Percentiles rank a stretch among this genome's conserved stretches.
phyloP scores from a whole-genome alignment of 2,113 vertebrate genomes.

The Heteronetta atricapilla region DNA sequence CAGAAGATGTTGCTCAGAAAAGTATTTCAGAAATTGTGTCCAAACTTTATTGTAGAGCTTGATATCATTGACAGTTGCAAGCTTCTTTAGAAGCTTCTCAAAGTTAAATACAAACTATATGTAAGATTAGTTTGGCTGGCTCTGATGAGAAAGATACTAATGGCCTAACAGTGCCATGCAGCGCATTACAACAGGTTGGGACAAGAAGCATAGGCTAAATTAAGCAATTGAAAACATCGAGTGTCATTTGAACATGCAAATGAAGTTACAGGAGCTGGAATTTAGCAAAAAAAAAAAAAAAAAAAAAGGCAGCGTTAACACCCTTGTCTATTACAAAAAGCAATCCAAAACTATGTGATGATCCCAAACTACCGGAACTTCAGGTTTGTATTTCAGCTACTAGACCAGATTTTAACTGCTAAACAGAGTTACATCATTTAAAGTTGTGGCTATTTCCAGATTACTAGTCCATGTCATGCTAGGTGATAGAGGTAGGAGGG shows the following conservation, averaged over 20 bases:
- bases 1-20: neutral
- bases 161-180: neutral
- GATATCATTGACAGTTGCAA: neutral
- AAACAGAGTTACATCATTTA: neutral
- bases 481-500: neutral
- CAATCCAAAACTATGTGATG: neutral
- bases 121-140: neutral
- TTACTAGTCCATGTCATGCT: neutral
- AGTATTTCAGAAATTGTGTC: neutral
- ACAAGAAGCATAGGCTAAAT: slow-evolving; percentile 10
- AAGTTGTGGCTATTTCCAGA: neutral
- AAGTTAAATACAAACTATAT: neutral
- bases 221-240: neutral
- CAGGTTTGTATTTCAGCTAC: slow-evolving; percentile 1
- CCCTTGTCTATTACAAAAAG: neutral
- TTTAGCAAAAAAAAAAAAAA: neutral
- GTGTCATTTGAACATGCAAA: slow-evolving; percentile 52
- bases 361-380: neutral
- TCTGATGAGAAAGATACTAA: neutral
- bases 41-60: neutral
- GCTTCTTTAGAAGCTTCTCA: neutral
- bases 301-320: neutral
- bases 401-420: neutral
- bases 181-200: neutral
- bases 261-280: slow-evolving; percentile 4